Percentiles rank a stretch among this genome's conserved stretches.
Evolutionary conservation across 1,140 invertebrate genomes (phyloP).

Genomic region (Pomacea maculata): DNA sequence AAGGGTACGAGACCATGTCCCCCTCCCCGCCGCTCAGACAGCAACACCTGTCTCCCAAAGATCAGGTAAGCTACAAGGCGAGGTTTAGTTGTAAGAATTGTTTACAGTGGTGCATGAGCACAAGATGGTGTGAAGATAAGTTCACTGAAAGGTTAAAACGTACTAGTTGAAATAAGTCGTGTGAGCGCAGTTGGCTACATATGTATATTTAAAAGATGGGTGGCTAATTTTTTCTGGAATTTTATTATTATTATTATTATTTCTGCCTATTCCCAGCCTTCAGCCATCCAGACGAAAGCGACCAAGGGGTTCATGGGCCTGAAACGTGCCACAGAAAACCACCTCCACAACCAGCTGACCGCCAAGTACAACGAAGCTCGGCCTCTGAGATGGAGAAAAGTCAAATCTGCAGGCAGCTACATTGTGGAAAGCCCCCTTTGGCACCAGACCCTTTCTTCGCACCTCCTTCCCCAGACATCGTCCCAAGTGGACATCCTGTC

Average conservation of each 20-base stretch:
- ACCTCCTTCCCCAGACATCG: too few species aligned
- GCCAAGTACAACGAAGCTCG: slow-evolving; percentile 6
- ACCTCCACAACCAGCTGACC: not conserved
- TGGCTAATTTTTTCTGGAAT: too few species aligned
- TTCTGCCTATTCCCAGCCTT: not conserved
- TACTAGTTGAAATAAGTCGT: too few species aligned
- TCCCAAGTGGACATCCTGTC: too few species aligned
- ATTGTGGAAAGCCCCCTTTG: slow-evolving; percentile 24
- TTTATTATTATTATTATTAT: not conserved
- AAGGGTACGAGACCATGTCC: slow-evolving; percentile 21
- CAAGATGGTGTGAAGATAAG: not conserved
- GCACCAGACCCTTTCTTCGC: slow-evolving; percentile 6
- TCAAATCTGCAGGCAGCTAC: slow-evolving; percentile 25
- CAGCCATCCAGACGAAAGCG: slow-evolving; percentile 7
- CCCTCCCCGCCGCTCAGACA: not conserved
- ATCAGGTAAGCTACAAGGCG: not conserved
- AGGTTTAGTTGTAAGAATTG: not conserved
- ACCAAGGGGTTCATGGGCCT: slow-evolving; percentile 14
- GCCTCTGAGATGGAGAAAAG: slow-evolving; percentile 28
- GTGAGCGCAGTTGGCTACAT: too few species aligned
- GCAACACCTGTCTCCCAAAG: not conserved
- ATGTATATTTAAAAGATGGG: too few species aligned
- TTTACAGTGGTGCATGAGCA: not conserved
- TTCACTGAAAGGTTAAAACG: too few species aligned
- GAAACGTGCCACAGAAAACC: not conserved